A percentile compares a stretch with the other conserved stretches of the same genome.
These are phyloP conservation scores for Monoplex corrugatus DNA, from an alignment of 2,888 invertebrate species.

Conservation along the genomic window DNA sequence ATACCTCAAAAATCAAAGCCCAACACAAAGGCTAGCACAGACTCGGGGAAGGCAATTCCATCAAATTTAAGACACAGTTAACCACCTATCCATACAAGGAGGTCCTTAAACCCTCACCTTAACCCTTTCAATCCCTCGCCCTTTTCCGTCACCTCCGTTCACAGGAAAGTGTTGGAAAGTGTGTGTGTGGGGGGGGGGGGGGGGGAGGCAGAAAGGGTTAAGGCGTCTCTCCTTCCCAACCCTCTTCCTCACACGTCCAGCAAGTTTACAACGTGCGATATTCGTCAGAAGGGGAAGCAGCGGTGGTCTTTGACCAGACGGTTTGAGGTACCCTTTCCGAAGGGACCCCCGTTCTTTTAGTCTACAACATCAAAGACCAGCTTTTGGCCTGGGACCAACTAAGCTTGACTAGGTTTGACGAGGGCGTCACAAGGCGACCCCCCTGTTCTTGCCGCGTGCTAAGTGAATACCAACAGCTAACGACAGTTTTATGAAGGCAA, in stretches of 20 bases:
- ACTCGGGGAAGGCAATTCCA: too few relatives aligned
- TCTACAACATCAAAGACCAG: conserved; percentile 21
- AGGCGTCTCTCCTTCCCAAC: neutral
- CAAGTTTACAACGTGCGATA: conserved; percentile 34
- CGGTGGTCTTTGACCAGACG: neutral
- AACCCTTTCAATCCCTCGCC: too few relatives aligned
- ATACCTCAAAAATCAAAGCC: too few relatives aligned
- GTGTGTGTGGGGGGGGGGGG: too few relatives aligned
- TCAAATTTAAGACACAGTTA: too few relatives aligned
- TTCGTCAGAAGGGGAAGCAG: neutral
- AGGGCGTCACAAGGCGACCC: neutral
- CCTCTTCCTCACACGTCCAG: neutral
- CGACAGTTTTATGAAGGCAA: conserved; percentile 47
- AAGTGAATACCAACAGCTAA: conserved; percentile 37
- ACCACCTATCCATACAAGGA: neutral
- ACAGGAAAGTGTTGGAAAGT: too few relatives aligned
- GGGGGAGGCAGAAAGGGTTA: too few relatives aligned
- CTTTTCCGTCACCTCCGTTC: too few relatives aligned
- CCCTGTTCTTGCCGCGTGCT: conserved; percentile 13
- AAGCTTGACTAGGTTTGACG: conserved; percentile 17
- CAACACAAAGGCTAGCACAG: too few relatives aligned
- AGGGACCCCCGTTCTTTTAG: neutral
- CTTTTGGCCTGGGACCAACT: neutral
- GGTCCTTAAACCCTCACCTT: neutral
- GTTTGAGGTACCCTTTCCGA: neutral